phyloP scores from a whole-genome alignment of 2,113 vertebrate genomes.

The Cheirogaleus medius region DNA sequence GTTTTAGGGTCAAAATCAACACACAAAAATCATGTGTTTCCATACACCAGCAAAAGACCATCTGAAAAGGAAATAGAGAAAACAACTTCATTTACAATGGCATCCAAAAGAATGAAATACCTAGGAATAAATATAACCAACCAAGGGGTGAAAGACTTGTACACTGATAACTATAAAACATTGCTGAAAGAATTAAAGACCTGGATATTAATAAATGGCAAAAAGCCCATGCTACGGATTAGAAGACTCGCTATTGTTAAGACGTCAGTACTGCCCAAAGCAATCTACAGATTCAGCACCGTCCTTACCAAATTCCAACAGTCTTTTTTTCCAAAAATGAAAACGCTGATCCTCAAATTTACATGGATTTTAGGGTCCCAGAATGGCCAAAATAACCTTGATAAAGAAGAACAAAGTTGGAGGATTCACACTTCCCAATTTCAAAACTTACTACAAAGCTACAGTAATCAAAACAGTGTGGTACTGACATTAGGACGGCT shows the following conservation, averaged over 20 bases:
- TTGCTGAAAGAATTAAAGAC: neutral
- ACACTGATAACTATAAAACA: neutral
- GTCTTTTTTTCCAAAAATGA: neutral
- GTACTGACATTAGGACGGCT: neutral
- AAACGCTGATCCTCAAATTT: neutral
- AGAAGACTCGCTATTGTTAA: neutral
- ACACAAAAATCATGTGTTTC: neutral
- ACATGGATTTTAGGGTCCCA: neutral
- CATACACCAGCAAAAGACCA: neutral
- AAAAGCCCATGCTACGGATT: neutral
- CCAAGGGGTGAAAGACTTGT: neutral
- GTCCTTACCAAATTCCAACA: neutral
- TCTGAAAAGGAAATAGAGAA: neutral
- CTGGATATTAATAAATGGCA: neutral
- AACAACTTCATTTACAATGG: neutral
- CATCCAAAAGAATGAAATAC: neutral
- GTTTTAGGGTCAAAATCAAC: neutral
- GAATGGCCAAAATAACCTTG: neutral
- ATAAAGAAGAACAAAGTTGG: neutral
- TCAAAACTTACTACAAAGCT: neutral
- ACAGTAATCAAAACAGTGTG: neutral
- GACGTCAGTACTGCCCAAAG: neutral
- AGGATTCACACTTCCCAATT: neutral
- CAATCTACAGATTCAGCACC: neutral
- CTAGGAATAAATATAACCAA: neutral